Base-by-base conservation (phyloP, 2,797 vertebrate species). In the Phrynocephalus guinanensis region DNA sequence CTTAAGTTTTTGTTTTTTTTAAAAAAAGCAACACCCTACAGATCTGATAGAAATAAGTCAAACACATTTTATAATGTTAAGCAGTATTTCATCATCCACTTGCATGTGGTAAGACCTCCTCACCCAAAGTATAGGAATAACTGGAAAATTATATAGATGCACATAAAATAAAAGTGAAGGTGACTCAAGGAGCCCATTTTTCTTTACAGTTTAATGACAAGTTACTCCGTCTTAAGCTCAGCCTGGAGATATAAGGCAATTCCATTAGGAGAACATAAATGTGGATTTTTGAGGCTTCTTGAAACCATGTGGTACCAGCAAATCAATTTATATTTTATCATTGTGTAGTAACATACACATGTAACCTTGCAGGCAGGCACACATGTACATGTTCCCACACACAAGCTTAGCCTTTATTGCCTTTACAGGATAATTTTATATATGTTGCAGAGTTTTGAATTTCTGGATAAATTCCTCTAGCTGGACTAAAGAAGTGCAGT, bases 91-190 rank as follows among this genome's bases (percentile, higher is more conserved):
- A 83, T 67, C 84, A 28, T 91, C 94, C 68, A 87, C 86, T 92
- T 24, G 88, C 88, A 87, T 0, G 11, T 88, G 84, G 56, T 88
- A 91, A 93, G 89, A 86, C 2, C 5, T 87, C 10, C 73, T 90
- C 88, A 1, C 16, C 3, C 1, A 73, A 33, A 86, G 22, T 7
- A 89, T 9, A 86, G 50, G 90, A 90, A 87, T 2, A 93, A 30
- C 8, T 87, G 18, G 76, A 91, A 89, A 88, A 0, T 82, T 4
- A 72, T 91, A 87, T 5, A 67, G 50, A 24, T 87, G 85, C 87
- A 87, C 93, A 56, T n/a, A 89, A 93, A 92, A 88, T 44, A 87
- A 87, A 92, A 90, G 2, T 89, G 33, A 92, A 88, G 38, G 83
- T 79, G 88, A 92, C 90, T 48, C 50, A 86, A 85, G 28, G 87